These are phyloP conservation scores for Heteronetta atricapilla DNA, from an alignment of 2,113 vertebrate species.

Conservation along the genomic window DNA sequence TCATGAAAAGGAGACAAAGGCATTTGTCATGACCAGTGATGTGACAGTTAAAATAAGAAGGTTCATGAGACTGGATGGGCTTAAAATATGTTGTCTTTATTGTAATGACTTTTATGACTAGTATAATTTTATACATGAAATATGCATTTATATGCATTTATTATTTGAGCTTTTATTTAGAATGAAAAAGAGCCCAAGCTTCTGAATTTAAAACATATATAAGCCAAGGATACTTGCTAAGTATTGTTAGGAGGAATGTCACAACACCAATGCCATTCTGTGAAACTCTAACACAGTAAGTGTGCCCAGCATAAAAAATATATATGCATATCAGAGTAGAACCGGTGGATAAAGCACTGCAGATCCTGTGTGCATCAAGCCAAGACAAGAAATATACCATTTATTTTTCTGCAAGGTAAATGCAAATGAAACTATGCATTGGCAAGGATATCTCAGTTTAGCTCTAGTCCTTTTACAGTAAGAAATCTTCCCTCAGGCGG, in stretches of 20 bases:
- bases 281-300: background rate
- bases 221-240: background rate
- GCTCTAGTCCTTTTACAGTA: conserved; percentile 4
- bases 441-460: conserved; percentile 39
- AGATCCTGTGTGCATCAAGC: background rate
- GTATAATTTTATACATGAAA: background rate
- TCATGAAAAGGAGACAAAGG: conserved; percentile 42
- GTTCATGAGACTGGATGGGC: background rate
- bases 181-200: background rate
- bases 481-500: background rate
- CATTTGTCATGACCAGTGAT: conserved; percentile 5
- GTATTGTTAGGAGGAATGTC: conserved; percentile 4
- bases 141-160: background rate
- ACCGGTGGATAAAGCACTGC: background rate
- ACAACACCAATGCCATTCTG: background rate
- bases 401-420: conserved; percentile 43
- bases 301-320: background rate
- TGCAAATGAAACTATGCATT: conserved; percentile 30
- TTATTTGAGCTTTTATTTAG: background rate
- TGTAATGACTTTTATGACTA: background rate
- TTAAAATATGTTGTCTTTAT: background rate
- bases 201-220: background rate
- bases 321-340: background rate
- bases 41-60: conserved; percentile 6
- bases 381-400: conserved; percentile 35